Conservation (phyloP, 2,797 vertebrate species). For the Notolepis coatsorum region DNA sequence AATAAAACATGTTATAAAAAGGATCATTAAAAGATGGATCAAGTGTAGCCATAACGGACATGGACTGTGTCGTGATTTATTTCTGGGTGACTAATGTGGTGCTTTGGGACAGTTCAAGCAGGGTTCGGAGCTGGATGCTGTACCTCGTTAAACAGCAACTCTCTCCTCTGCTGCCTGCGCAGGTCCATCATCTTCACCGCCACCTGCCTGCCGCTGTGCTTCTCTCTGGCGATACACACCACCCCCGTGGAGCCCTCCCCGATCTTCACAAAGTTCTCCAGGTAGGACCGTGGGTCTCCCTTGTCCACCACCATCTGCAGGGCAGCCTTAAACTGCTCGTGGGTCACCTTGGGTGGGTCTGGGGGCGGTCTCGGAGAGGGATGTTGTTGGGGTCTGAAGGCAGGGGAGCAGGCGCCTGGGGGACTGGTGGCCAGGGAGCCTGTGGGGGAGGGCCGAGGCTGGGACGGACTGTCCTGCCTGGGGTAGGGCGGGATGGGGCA, state of each 20-base stretch:
- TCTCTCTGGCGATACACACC: slow-evolving; percentile 95
- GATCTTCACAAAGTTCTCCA: slow-evolving; percentile 97
- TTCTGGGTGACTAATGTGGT: not conserved
- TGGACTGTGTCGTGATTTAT: not conserved
- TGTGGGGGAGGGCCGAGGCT: slow-evolving; percentile 89
- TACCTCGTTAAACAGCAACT: slow-evolving; percentile 99
- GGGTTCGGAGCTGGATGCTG: not conserved
- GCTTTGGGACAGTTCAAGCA: not conserved
- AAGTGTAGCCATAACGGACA: not conserved
- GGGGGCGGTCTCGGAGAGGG: slow-evolving; percentile 82
- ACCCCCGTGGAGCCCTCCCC: slow-evolving; percentile 98
- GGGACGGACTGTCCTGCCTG: slow-evolving; percentile 84
- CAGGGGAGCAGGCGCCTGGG: slow-evolving; percentile 92
- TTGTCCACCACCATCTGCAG: slow-evolving; percentile 98
- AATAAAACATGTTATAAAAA: too few relatives aligned
- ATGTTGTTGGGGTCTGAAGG: slow-evolving; percentile 86
- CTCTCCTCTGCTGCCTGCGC: slow-evolving; percentile 95
- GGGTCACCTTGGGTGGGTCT: slow-evolving; percentile 92
- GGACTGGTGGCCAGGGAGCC: slow-evolving; percentile 93
- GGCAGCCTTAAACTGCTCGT: slow-evolving; percentile 97
- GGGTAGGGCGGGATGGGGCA: slow-evolving; percentile 82
- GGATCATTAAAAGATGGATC: not conserved
- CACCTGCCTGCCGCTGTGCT: slow-evolving; percentile 94
- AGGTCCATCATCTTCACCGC: slow-evolving; percentile 99
- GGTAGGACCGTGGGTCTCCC: slow-evolving; percentile 91